These are phyloP conservation scores for human DNA, from an alignment of 2,113 vertebrate species.

Conservation along the genomic window DNA sequence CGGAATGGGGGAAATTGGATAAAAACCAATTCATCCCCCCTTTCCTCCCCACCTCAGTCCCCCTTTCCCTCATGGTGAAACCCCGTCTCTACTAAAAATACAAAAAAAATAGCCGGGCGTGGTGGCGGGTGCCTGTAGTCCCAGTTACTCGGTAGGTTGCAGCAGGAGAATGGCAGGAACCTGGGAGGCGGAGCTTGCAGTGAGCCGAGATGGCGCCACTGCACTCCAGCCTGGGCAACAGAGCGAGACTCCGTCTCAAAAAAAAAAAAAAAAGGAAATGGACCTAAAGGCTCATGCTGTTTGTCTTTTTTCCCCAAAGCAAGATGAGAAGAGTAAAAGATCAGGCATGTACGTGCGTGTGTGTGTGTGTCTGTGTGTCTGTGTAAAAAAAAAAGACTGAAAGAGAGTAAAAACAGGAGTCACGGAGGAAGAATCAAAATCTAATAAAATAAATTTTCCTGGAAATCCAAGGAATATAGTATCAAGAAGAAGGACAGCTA, in stretches of 20 bases:
- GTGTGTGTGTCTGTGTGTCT: no score
- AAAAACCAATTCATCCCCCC: background rate
- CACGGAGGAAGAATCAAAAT: background rate
- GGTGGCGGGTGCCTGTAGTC: no score
- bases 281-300: background rate
- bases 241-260: no score
- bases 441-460: background rate
- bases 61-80: background rate
- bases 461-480: background rate
- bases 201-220: no score
- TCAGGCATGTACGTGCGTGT: background rate
- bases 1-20: background rate
- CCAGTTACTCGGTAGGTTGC: no score
- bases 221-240: no score
- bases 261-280: background rate
- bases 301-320: background rate
- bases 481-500: background rate
- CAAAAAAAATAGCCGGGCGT: no score
- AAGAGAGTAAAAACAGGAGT: background rate
- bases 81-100: no score
- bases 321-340: background rate
- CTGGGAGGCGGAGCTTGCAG: no score
- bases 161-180: no score
- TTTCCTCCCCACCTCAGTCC: rapidly evolving
- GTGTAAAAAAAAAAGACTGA: no score